These are phyloP conservation scores for Drosophila cardini DNA, from an alignment of 1,140 invertebrate genomes.

Conservation along the genomic window DNA sequence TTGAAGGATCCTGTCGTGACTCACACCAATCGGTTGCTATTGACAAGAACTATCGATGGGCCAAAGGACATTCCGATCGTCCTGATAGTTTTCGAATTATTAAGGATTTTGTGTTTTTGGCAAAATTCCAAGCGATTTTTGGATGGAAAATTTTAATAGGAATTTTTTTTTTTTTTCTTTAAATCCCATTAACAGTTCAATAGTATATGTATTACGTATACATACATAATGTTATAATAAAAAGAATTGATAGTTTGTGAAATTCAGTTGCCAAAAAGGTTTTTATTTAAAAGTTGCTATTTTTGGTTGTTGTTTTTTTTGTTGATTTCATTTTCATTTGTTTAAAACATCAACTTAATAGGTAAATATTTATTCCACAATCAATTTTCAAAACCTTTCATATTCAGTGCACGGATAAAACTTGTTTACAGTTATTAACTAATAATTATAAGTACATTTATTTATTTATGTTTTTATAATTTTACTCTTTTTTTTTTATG, in stretches of 20 bases:
- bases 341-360: conserved; percentile 82
- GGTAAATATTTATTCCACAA: conserved; percentile 74
- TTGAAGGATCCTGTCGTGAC: no score
- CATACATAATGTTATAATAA: conserved; percentile 60
- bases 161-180: no score
- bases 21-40: no score
- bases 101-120: no score
- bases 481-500: conserved; percentile 37
- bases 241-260: conserved; percentile 18
- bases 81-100: no score
- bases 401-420: conserved; percentile 83
- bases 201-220: no score
- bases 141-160: no score
- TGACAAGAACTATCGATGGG: no score
- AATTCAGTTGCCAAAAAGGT: conserved; percentile 80
- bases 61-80: no score
- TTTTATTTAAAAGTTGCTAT: conserved; percentile 81
- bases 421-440: conserved; percentile 63
- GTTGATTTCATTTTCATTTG: conserved; percentile 50
- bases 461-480: conserved; percentile 22
- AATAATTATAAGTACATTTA: conserved; percentile 32
- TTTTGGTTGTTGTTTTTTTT: conserved; percentile 46
- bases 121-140: no score
- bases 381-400: conserved; percentile 78
- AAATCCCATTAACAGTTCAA: no score